Evolutionary conservation across 2,113 vertebrate genomes (phyloP).

Genomic region (Enhydra lutris): DNA sequence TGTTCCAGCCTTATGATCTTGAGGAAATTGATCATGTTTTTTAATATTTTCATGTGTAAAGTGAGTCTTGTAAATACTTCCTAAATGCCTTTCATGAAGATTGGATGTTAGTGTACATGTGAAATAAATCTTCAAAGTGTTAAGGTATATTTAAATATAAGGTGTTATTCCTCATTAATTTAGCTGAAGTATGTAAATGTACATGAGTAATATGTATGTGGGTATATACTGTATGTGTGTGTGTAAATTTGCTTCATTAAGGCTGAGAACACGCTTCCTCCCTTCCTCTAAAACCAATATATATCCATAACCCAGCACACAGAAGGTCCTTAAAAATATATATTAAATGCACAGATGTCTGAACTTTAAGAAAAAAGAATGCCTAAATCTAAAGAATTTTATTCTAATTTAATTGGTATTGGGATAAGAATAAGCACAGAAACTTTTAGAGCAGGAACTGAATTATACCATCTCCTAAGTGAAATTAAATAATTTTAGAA

Average conservation of each 20-base stretch:
- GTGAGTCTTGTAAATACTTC: not conserved
- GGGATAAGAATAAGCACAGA: constrained; percentile 13
- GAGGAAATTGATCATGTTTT: not conserved
- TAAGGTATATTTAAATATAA: not conserved
- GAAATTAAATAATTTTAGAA: constrained; percentile 51
- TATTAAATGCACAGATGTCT: not conserved
- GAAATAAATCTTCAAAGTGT: not conserved
- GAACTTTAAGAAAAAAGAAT: not conserved
- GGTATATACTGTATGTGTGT: not conserved
- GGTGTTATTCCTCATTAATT: not conserved
- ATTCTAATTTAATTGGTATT: constrained; percentile 24
- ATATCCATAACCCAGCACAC: not conserved
- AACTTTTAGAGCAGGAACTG: not conserved
- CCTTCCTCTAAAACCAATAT: not conserved
- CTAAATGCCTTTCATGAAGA: not conserved
- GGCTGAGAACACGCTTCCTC: not conserved
- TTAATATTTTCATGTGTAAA: not conserved
- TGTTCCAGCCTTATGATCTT: not conserved
- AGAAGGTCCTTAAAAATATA: not conserved
- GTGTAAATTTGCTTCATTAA: not conserved
- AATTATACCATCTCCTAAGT: constrained; percentile 1
- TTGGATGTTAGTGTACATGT: not conserved
- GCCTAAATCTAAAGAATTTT: not conserved
- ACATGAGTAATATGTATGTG: not conserved
- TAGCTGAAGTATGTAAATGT: not conserved